Conservation (phyloP, 2,113 vertebrate species). For the Apeltes quadracus region DNA sequence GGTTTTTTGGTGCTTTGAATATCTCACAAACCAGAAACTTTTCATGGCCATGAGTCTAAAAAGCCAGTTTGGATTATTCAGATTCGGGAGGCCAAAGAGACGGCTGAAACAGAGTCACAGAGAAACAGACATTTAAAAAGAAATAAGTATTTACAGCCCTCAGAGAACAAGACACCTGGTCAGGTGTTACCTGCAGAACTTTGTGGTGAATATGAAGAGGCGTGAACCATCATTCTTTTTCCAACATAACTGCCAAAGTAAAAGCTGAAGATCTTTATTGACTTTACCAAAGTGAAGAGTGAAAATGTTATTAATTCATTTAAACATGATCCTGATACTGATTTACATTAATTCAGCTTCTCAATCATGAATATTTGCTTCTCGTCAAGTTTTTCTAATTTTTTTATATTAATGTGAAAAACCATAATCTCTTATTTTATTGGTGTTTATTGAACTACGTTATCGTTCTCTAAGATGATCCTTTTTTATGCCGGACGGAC, state of each 20-base stretch:
- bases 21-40: constrained; percentile 19
- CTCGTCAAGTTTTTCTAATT: not conserved
- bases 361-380: not conserved
- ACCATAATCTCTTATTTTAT: too few relatives aligned
- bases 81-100: constrained; percentile 41
- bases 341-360: not conserved
- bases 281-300: not conserved
- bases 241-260: not conserved
- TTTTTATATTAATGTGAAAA: not conserved
- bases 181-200: too few relatives aligned
- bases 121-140: constrained; percentile 33
- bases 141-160: constrained; percentile 17
- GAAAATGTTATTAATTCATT: not conserved
- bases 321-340: not conserved
- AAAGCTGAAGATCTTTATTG: not conserved
- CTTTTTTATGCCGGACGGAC: too few relatives aligned
- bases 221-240: not conserved
- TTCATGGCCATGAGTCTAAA: not conserved
- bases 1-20: constrained; percentile 41
- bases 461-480: too few relatives aligned
- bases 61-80: too few relatives aligned
- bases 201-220: too few relatives aligned
- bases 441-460: too few relatives aligned
- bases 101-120: not conserved
- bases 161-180: not conserved